These are phyloP conservation scores for Strigops habroptila DNA, from an alignment of 2,113 vertebrate genomes.

Conservation along the genomic window DNA sequence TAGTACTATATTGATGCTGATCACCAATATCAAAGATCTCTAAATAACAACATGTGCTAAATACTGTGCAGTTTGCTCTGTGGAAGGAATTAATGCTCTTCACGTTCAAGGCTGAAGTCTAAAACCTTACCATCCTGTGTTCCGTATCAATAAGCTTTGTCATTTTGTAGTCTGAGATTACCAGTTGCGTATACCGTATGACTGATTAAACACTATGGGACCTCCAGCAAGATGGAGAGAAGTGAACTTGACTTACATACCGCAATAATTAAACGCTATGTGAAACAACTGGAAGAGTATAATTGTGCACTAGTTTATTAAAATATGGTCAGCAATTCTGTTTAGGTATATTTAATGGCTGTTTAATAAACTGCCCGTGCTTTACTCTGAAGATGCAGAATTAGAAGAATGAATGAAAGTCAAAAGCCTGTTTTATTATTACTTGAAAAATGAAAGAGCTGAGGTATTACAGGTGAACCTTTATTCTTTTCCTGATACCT, in stretches of 20 bases:
- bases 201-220: not conserved
- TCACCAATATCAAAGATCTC: not conserved
- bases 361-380: not conserved
- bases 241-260: not conserved
- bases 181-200: not conserved
- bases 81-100: not conserved
- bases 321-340: not conserved
- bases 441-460: not conserved
- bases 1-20: not conserved
- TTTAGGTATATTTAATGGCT: not conserved
- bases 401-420: not conserved
- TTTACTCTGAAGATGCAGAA: not conserved
- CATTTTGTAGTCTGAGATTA: not conserved
- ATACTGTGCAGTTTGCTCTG: not conserved
- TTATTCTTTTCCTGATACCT: not conserved
- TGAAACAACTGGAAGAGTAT: not conserved
- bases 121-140: not conserved
- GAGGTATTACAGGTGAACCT: not conserved
- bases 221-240: not conserved
- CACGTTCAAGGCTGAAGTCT: not conserved
- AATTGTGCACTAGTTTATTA: not conserved
- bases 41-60: accelerated
- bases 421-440: not conserved
- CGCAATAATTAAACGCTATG: not conserved
- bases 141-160: not conserved